Evolutionary conservation across 2,797 vertebrate genomes (phyloP).

Genomic region (Fistularia tabacaria): DNA sequence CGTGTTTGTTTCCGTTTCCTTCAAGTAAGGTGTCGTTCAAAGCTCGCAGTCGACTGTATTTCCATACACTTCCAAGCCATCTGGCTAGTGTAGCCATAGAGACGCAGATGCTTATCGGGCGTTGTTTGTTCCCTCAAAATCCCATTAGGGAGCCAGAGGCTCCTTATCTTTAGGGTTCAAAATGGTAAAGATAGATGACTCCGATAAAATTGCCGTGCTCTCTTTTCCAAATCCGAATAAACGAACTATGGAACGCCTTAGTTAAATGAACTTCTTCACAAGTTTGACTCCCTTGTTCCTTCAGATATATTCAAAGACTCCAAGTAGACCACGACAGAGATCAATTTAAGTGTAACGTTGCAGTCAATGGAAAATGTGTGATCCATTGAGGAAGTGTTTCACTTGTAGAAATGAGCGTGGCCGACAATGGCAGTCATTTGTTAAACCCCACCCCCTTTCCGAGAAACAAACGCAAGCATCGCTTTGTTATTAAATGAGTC

Average conservation of each 20-base stretch:
- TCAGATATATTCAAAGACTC: conserved; percentile 2
- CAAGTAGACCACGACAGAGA: neutral
- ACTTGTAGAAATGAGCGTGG: conserved; percentile 41
- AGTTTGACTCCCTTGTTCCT: neutral
- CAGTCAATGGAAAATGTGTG: conserved; percentile 8
- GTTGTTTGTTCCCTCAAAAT: conserved; percentile 67
- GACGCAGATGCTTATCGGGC: conserved; percentile 70
- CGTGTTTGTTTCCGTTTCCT: neutral
- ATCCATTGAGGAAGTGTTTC: conserved; percentile 35
- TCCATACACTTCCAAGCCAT: conserved; percentile 62
- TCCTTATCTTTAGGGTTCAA: conserved; percentile 4
- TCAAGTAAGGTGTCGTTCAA: conserved; percentile 64
- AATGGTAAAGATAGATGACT: neutral
- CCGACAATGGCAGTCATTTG: conserved; percentile 64
- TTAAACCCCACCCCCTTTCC: conserved; percentile 60
- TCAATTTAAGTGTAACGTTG: neutral
- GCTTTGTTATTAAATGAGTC: conserved; percentile 74
- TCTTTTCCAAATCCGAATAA: neutral
- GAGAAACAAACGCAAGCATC: conserved; percentile 58
- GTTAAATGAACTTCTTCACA: conserved; percentile 40
- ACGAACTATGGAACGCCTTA: neutral
- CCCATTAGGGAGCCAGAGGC: conserved; percentile 30
- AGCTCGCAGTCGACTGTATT: conserved; percentile 65
- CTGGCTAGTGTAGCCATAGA: conserved; percentile 63
- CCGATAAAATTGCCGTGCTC: neutral